These are phyloP conservation scores for Diphyllodes magnificus DNA, from an alignment of 2,113 vertebrate species.

Conservation along the genomic window DNA sequence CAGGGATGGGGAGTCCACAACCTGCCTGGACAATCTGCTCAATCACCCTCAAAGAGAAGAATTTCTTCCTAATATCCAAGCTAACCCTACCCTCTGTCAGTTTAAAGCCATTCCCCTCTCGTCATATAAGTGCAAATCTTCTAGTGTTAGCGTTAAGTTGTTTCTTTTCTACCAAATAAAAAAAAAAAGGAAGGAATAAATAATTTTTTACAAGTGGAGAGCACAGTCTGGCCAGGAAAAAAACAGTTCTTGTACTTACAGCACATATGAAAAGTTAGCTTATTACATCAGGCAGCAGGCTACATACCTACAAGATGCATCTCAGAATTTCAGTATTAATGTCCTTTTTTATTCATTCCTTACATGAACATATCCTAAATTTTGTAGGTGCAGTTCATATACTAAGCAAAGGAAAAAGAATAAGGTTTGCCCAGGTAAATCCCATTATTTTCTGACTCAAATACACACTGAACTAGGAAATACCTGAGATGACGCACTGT, in stretches of 20 bases:
- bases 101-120: neutral
- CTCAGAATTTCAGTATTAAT: neutral
- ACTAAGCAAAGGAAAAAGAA: constrained; percentile 1
- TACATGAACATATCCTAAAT: neutral
- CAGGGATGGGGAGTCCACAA: neutral
- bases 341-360: neutral
- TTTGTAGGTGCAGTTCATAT: neutral
- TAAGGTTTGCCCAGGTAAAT: neutral
- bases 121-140: neutral
- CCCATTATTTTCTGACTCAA: constrained; percentile 36
- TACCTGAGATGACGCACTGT: neutral
- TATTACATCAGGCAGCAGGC: neutral
- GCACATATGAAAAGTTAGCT: neutral
- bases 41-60: neutral
- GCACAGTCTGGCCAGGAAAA: neutral
- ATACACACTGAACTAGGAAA: constrained; percentile 44
- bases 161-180: neutral
- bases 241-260: neutral
- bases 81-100: neutral
- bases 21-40: neutral
- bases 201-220: neutral
- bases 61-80: neutral
- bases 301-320: neutral
- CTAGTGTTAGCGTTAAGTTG: neutral
- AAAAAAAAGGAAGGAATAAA: neutral